Evolutionary conservation across 2,797 vertebrate genomes (phyloP).

Genomic region (Lemur catta): DNA sequence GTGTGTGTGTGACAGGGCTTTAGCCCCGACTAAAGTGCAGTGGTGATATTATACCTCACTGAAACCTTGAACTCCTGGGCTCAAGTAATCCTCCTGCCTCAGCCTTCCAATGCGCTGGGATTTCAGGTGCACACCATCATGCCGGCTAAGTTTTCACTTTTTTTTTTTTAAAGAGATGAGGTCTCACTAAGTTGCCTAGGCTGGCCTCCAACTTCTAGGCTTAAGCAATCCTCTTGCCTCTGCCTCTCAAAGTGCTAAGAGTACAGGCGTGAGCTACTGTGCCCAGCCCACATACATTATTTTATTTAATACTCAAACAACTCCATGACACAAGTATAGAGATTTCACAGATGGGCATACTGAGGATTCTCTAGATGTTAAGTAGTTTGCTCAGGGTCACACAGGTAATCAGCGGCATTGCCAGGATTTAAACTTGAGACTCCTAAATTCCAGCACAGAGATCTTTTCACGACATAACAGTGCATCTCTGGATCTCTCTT

Average conservation of each 20-base stretch:
- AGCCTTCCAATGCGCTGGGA: not conserved
- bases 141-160: not conserved
- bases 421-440: conserved; percentile 14
- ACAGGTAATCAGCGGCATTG: not conserved
- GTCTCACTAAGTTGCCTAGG: not conserved
- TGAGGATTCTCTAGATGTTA: not conserved
- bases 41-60: too few relatives aligned
- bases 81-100: not conserved
- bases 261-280: too few relatives aligned
- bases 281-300: not conserved
- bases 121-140: not conserved
- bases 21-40: too few relatives aligned
- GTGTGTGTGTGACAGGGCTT: too few relatives aligned
- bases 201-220: not conserved
- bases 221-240: not conserved
- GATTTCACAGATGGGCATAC: not conserved
- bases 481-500: not conserved
- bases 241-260: not conserved
- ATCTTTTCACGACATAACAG: not conserved
- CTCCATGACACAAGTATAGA: not conserved
- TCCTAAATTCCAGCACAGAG: not conserved
- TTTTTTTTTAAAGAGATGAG: not conserved
- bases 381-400: not conserved
- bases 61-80: too few relatives aligned
- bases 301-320: not conserved